These are phyloP conservation scores for Polypterus senegalus DNA, from an alignment of 2,113 vertebrate species.

Conservation along the genomic window DNA sequence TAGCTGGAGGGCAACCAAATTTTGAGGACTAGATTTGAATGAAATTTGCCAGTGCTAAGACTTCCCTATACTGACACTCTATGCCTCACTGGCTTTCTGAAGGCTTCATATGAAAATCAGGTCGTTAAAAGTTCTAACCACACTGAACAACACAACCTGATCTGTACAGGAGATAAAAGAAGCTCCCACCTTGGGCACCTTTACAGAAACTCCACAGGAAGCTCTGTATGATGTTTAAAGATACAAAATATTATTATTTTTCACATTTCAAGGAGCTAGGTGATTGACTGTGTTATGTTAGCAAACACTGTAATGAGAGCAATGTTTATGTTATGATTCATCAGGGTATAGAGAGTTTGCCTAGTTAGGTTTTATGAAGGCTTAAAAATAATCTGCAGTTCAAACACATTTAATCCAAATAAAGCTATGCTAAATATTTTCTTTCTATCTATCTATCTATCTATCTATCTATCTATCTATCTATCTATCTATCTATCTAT, in stretches of 20 bases:
- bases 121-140: conserved; percentile 22
- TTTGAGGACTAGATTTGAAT: conserved; percentile 60
- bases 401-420: too few species aligned
- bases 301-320: neutral
- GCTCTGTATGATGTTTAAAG: neutral
- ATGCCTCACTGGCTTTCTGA: conserved; percentile 46
- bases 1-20: conserved; percentile 49
- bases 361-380: too few species aligned
- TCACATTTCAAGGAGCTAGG: neutral
- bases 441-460: too few species aligned
- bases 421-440: too few species aligned
- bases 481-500: too few species aligned
- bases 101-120: conserved; percentile 49
- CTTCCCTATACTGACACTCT: conserved; percentile 45
- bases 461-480: too few species aligned
- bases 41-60: conserved; percentile 54
- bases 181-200: neutral
- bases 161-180: conserved; percentile 1
- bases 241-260: neutral
- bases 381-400: too few species aligned
- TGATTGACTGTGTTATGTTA: neutral
- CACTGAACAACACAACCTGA: conserved; percentile 2
- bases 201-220: neutral
- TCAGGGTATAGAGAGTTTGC: too few species aligned
- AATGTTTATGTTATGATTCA: neutral